Conservation (phyloP, 1,140 invertebrate genomes). For the Drosophila trapezifrons region DNA sequence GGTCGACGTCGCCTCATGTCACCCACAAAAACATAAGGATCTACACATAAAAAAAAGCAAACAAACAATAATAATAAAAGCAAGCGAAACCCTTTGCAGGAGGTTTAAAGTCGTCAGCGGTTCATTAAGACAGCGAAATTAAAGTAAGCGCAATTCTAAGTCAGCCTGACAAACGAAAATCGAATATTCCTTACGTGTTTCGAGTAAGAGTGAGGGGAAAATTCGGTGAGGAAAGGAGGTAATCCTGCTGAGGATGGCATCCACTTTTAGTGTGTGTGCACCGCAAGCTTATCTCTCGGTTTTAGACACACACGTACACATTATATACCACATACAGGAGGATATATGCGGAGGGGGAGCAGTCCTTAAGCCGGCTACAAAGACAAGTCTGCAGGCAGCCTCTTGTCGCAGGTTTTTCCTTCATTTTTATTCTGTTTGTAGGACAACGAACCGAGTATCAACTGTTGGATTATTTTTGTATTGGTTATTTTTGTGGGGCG, state of each 20-base stretch:
- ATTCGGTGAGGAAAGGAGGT: conserved; percentile 15
- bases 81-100: conserved; percentile 20
- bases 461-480: conserved; percentile 67
- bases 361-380: conserved; percentile 61
- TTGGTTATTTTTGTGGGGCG: conserved; percentile 48
- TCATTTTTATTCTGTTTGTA: conserved; percentile 44
- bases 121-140: conserved; percentile 43
- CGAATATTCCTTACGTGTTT: conserved; percentile 39
- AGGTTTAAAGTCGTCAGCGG: conserved; percentile 20
- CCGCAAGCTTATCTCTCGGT: conserved; percentile 57
- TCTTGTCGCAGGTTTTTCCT: conserved; percentile 12
- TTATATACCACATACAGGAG: conserved; percentile 24
- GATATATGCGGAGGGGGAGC: conserved; percentile 17
- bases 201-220: conserved; percentile 5
- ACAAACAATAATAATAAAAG: conserved; percentile 28
- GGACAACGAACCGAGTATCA: conserved; percentile 71
- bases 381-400: conserved; percentile 46
- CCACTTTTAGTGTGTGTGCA: conserved; percentile 24
- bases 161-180: conserved; percentile 24
- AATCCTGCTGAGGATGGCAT: conserved; percentile 24
- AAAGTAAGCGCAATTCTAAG: conserved; percentile 62
- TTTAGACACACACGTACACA: conserved; percentile 34
- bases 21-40: conserved; percentile 61
- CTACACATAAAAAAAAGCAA: conserved; percentile 10
- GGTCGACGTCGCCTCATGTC: conserved; percentile 68